Percentiles rank a stretch among this genome's conserved stretches.
Evolutionary conservation across 2,113 vertebrate species (phyloP).

Genomic region (Trogon melanurus): DNA sequence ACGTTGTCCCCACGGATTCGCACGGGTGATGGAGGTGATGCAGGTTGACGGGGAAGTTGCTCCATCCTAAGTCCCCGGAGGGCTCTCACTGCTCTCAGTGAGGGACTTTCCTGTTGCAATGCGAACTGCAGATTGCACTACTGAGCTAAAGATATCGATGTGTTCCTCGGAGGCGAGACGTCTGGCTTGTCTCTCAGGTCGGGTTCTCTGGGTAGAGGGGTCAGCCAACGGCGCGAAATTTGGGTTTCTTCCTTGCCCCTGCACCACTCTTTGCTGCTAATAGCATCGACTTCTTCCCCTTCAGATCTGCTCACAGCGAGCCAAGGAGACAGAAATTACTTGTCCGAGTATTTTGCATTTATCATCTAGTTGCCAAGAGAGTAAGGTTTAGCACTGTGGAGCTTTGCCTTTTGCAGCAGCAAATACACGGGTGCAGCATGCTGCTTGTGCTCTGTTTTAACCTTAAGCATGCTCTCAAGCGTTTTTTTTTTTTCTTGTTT

Average conservation of each 20-base stretch:
- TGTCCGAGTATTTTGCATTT: neutral
- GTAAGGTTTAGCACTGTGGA: neutral
- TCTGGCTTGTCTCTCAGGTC: neutral
- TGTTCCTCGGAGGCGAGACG: neutral
- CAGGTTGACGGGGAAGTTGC: neutral
- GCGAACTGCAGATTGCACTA: neutral
- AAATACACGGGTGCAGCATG: neutral
- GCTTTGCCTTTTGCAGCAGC: neutral
- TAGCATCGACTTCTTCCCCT: neutral
- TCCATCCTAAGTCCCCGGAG: neutral
- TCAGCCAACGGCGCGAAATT: neutral
- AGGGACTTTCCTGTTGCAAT: neutral
- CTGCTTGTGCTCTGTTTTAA: neutral
- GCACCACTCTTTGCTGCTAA: neutral
- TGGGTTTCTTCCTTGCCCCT: neutral
- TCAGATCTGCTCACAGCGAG: neutral
- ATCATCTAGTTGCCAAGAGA: neutral
- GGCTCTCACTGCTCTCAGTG: neutral
- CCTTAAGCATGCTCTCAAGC: neutral
- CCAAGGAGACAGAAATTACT: neutral
- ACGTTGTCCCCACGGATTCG: rapidly evolving
- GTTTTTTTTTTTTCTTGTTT: neutral
- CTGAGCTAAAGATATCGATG: neutral
- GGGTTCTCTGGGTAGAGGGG: neutral
- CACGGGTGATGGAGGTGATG: neutral